phyloP scores from a whole-genome alignment of 2,797 vertebrate genomes.

The Arrhamphus sclerolepis region DNA sequence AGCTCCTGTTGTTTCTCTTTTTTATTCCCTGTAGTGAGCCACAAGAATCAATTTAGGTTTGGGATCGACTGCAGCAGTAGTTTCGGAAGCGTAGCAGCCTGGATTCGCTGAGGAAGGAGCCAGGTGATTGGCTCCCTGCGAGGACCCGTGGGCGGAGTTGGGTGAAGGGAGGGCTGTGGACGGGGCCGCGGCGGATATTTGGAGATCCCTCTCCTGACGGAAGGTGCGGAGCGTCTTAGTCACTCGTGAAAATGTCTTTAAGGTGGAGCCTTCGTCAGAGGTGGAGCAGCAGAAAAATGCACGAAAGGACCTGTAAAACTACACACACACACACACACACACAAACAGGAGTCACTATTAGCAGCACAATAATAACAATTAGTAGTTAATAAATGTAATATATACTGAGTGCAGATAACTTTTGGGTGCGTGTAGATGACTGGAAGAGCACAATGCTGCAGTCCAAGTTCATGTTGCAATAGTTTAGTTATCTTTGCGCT shows the following conservation, averaged over 20 bases:
- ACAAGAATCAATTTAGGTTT: constrained; percentile 72
- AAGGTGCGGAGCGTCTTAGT: constrained; percentile 65
- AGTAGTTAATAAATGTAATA: too few relatives aligned
- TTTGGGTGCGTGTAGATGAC: too few relatives aligned
- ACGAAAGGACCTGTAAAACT: constrained; percentile 84
- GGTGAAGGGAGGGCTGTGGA: constrained; percentile 39
- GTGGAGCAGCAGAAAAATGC: constrained; percentile 74
- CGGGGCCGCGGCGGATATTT: constrained; percentile 27
- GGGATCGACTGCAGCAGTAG: constrained; percentile 5
- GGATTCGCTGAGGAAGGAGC: background rate
- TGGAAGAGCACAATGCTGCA: too few relatives aligned
- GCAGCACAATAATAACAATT: too few relatives aligned
- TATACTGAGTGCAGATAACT: too few relatives aligned
- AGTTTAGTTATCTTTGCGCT: too few relatives aligned
- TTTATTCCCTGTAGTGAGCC: constrained; percentile 72
- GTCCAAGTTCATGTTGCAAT: too few relatives aligned
- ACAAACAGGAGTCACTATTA: too few relatives aligned
- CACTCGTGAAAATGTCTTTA: constrained; percentile 72
- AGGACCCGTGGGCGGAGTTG: constrained; percentile 31
- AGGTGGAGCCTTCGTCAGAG: constrained; percentile 60
- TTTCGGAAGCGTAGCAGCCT: background rate
- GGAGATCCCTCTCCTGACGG: constrained; percentile 51
- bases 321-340: constrained; percentile 31
- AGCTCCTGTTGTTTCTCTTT: background rate
- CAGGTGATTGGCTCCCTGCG: constrained; percentile 6